Evolutionary conservation across 2,888 invertebrate species (phyloP).

Genomic region (Chorisops tibialis): DNA sequence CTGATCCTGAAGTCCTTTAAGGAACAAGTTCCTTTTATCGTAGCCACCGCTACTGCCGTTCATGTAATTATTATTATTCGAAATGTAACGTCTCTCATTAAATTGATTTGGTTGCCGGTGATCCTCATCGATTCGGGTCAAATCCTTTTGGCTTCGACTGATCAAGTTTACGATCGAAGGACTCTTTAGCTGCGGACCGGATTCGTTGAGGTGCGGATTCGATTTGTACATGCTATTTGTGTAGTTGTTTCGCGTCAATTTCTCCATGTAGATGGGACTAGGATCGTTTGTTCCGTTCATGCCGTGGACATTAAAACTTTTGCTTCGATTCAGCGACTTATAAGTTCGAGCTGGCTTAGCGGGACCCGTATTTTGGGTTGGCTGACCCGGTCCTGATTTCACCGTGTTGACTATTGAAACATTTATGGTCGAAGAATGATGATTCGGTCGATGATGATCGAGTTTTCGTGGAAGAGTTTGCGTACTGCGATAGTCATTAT

Average conservation of each 20-base stretch:
- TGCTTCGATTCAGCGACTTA: conserved; percentile 73
- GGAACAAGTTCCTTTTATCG: conserved; percentile 65
- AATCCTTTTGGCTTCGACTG: conserved; percentile 76
- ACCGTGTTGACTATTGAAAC: conserved; percentile 60
- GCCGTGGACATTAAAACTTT: conserved; percentile 81
- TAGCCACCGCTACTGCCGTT: conserved; percentile 50
- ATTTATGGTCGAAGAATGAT: conserved; percentile 63
- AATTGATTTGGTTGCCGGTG: conserved; percentile 37
- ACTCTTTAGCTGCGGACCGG: conserved; percentile 72
- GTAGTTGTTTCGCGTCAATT: conserved; percentile 47
- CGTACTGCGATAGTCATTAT: conserved; percentile 57
- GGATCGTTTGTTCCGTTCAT: conserved; percentile 54
- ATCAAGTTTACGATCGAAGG: conserved; percentile 84
- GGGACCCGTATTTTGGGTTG: conserved; percentile 56
- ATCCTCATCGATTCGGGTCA: conserved; percentile 59
- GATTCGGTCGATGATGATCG: conserved; percentile 39
- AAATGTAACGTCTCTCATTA: conserved; percentile 34
- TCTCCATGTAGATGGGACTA: conserved; percentile 50
- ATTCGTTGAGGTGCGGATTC: conserved; percentile 73
- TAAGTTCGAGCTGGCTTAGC: conserved; percentile 77
- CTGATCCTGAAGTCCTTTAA: conserved; percentile 66
- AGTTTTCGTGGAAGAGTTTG: conserved; percentile 75
- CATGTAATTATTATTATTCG: conserved; percentile 21
- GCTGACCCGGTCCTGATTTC: conserved; percentile 54
- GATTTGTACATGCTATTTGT: conserved; percentile 67